Evolutionary conservation across 2,113 vertebrate species (phyloP).

Genomic region (Nestor notabilis): DNA sequence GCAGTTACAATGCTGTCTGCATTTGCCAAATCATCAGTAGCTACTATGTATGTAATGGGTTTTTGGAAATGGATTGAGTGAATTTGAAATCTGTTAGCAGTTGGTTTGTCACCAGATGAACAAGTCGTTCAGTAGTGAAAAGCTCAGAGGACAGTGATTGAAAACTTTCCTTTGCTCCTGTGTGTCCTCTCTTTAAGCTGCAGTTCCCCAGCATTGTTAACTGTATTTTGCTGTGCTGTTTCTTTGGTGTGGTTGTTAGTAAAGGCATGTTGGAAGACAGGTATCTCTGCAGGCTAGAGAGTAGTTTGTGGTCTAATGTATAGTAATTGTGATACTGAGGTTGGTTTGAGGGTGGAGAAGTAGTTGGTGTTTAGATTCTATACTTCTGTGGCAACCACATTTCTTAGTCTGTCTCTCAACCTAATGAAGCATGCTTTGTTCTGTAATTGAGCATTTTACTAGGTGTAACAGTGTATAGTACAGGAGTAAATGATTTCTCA

Average conservation of each 20-base stretch:
- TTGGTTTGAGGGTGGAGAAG: background rate
- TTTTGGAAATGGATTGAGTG: background rate
- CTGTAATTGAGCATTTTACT: background rate
- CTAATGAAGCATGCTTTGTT: background rate
- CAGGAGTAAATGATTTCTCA: background rate
- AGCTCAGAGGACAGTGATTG: fast-evolving
- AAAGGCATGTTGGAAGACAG: background rate
- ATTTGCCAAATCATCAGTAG: background rate
- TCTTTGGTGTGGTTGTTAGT: background rate
- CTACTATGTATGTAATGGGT: fast-evolving
- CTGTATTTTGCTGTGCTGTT: background rate
- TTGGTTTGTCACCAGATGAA: background rate
- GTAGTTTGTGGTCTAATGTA: background rate
- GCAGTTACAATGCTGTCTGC: background rate
- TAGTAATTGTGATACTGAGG: background rate
- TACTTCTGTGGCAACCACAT: fast-evolving
- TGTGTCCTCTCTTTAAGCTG: background rate
- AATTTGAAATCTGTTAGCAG: background rate
- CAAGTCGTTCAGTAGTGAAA: background rate
- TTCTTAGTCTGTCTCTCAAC: background rate
- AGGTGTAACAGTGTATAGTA: background rate
- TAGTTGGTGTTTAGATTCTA: background rate
- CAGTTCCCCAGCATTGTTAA: background rate
- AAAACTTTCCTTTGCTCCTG: fast-evolving
- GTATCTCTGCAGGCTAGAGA: background rate